Evolutionary conservation across 2,888 invertebrate genomes (phyloP), one percentile per base, ranked within the genome.

Genomic region (Tetheella fluctuosa): DNA sequence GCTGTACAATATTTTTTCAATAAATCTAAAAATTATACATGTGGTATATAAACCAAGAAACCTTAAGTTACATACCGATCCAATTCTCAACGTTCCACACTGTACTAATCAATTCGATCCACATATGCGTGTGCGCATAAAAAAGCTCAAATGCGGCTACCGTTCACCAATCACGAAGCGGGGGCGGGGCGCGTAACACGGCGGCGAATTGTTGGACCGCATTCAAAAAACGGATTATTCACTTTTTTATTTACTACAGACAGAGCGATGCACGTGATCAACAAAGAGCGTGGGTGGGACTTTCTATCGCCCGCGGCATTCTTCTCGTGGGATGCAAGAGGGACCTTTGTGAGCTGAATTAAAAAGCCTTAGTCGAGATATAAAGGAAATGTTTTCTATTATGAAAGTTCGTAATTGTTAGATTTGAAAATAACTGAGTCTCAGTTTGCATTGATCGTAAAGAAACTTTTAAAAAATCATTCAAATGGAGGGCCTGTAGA

Each of bases 151-250:
- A 83, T 81, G 74, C 74, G 74, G 86, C 90, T 88, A 85, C 90
- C 78, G 88, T 87, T 77, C 88, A 83, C 90, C 91, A 91, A 91
- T 90, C 86, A 87, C 81, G 68, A 75, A 64, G 73, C 68, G 77
- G 78, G 86, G 89, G 89, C 57, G 86, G 75, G 83, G 87, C 87
- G 88, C 90, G 92, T 91, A 91, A 91, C 82, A 84, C 91, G 80
- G 91, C 84, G 77, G 90, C 85, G 81, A 80, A 83, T 82, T 83
- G 81, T 74, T 78, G 80, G 79, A 76, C 67, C 67, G 74, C 73
- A 62, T 74, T 86, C 82, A 73, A 81, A 89, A 88, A 88, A 86
- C 84, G 72, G 81, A 83, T 85, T 74, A 76, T 75, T 73, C 76
- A 79, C 69, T 78, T 83, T 80, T 82, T 81, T 81, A 78, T 80